Evolutionary conservation across 2,888 invertebrate genomes (phyloP).

Genomic region (Agriopis aurantiaria): DNA sequence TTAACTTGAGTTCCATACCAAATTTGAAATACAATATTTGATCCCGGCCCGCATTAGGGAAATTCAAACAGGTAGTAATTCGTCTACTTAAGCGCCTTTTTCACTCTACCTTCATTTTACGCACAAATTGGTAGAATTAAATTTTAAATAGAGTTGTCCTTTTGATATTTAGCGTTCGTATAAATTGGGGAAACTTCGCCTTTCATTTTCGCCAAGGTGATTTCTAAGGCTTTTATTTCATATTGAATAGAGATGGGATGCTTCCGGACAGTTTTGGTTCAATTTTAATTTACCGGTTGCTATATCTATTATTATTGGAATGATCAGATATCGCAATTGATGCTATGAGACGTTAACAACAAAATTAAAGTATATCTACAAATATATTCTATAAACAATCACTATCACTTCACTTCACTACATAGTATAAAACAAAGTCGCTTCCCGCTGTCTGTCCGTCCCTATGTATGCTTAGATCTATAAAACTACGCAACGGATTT

Average conservation of each 20-base stretch:
- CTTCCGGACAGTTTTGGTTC: constrained; percentile 17
- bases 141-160: constrained; percentile 60
- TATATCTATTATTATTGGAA: too few species aligned
- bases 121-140: constrained; percentile 65
- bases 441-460: too few species aligned
- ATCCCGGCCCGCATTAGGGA: constrained; percentile 19
- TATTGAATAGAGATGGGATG: constrained; percentile 33
- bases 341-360: too few species aligned
- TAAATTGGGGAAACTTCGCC: constrained; percentile 59
- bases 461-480: too few species aligned
- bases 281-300: neutral
- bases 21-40: constrained; percentile 15
- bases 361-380: too few species aligned
- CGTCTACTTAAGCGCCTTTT: constrained; percentile 52
- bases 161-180: constrained; percentile 47
- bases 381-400: too few species aligned
- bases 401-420: too few species aligned
- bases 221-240: constrained; percentile 47
- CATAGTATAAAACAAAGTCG: too few species aligned
- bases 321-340: neutral
- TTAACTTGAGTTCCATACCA: neutral
- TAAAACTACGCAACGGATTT: too few species aligned
- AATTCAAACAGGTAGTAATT: constrained; percentile 58
- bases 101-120: constrained; percentile 56
- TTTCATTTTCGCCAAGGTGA: constrained; percentile 49